Evolutionary conservation across 37 sponge, comb jelly and placozoan genomes (phyloP), one percentile per base, ranked within the genome.

Genomic region (Aplysina aerophoba): DNA sequence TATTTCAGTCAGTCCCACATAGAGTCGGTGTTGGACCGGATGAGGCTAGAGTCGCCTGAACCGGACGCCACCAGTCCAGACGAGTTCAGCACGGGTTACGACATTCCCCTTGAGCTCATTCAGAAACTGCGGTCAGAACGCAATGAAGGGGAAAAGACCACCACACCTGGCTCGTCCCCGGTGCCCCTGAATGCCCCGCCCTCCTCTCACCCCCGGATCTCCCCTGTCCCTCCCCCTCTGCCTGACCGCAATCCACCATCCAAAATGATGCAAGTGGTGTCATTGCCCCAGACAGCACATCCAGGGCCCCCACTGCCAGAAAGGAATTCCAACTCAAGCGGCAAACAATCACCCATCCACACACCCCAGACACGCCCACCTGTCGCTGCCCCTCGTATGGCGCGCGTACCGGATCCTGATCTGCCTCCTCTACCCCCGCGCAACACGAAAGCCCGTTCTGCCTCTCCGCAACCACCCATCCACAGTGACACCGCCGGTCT

Each of bases 381-480:
- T 34, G 69, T 38, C 36, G 72, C 35, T n/a, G 35, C 25, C 17
- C 35, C 28, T 0, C 60, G 35, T 30, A 11, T 20, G 24, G 55
- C 24, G 36, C 22, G 30, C 25, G 28, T 15, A 72, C n/a, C 0
- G 36, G 34, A 63, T 5, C 22, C 28, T 40, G 66, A 74, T 41
- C 60, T 67, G 21, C 90, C 90, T 0, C 86, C 78, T 20, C 82
- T 89, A 8, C 90, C 90, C 19, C 90, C 85, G 24, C 55, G 91
- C 0, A 84, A 91, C 53, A 30, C 74, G 0, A 25, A 57, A 25
- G 41, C 61, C 16, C 25, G 69, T 21, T 78, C 41, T 21, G 13
- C 88, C 50, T 66, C 69, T 59, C 73, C 74, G 0, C 30, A 24
- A 0, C 73, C 75, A 21, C 58, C 27, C 1, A 2, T 11, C 25